phyloP scores from a whole-genome alignment of 30 jellyfish, hydroid and myxozoan genomes.

The Aurelia coerulea region DNA sequence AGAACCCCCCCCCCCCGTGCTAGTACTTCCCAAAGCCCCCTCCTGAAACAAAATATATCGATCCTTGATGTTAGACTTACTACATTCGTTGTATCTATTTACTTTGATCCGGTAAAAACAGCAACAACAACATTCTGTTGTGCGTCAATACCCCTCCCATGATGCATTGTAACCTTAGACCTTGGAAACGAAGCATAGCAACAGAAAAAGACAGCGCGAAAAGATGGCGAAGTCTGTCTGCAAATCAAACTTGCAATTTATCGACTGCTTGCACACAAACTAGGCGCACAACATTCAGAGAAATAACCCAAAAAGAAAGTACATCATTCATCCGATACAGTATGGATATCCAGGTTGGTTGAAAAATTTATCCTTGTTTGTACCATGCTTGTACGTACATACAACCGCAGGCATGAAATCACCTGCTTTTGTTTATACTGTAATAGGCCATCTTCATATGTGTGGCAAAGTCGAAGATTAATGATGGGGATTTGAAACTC shows the following conservation, averaged over 20 bases:
- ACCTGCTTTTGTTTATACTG: slow-evolving; percentile 12
- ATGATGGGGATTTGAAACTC: background rate
- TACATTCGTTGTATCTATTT: too few relatives aligned
- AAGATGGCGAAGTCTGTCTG: slow-evolving; percentile 59
- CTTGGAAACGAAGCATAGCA: slow-evolving; percentile 21
- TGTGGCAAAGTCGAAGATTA: background rate
- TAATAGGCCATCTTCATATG: slow-evolving; percentile 21
- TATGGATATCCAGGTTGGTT: slow-evolving; percentile 54
- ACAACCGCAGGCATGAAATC: slow-evolving; percentile 49
- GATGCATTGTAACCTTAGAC: slow-evolving; percentile 19
- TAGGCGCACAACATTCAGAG: too few relatives aligned
- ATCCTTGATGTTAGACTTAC: too few relatives aligned
- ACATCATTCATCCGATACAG: background rate
- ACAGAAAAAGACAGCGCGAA: slow-evolving; percentile 46
- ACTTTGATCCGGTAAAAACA: background rate
- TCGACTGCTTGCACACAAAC: too few relatives aligned
- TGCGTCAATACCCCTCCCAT: slow-evolving; percentile 9
- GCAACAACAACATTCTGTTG: background rate
- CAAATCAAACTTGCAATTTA: background rate
- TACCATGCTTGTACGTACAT: background rate
- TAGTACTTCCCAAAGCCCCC: too few relatives aligned
- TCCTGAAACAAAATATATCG: too few relatives aligned
- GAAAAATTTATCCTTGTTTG: background rate
- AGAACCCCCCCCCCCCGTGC: too few relatives aligned
- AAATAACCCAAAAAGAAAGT: background rate